phyloP scores from a whole-genome alignment of 2,888 invertebrate genomes.

The Crioceris asparagi region DNA sequence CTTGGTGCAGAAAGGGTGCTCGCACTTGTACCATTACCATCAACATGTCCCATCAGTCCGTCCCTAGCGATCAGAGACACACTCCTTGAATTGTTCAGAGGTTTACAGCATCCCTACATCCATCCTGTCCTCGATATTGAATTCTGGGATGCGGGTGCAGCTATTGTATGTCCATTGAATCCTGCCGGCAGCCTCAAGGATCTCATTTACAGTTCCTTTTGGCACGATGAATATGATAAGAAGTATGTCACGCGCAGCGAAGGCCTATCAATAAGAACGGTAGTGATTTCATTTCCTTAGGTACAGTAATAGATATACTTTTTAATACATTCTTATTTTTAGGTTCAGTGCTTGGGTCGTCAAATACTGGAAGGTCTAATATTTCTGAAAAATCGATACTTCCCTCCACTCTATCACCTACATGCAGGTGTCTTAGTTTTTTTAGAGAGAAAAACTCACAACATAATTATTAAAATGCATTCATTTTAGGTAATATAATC shows the following conservation, averaged over 20 bases:
- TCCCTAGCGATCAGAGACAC: conserved; percentile 51
- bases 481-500: conserved; percentile 84
- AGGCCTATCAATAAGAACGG: conserved; percentile 31
- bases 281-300: too few relatives aligned
- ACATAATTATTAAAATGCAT: conserved; percentile 13
- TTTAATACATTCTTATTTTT: too few relatives aligned
- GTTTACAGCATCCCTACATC: conserved; percentile 85
- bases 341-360: conserved; percentile 77
- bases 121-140: conserved; percentile 83
- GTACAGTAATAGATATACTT: too few relatives aligned
- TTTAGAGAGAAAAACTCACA: not conserved
- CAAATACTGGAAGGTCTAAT: conserved; percentile 80
- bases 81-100: conserved; percentile 71
- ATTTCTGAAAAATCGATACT: conserved; percentile 77
- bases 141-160: conserved; percentile 55
- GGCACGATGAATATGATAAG: conserved; percentile 44
- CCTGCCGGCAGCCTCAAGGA: conserved; percentile 80
- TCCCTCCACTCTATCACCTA: conserved; percentile 76
- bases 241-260: conserved; percentile 30
- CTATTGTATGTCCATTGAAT: conserved; percentile 75
- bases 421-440: conserved; percentile 63
- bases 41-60: conserved; percentile 55
- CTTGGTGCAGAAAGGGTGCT: conserved; percentile 68
- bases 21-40: conserved; percentile 56
- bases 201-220: conserved; percentile 60